Evolutionary conservation across 2,797 vertebrate genomes (phyloP), one percentile per base, ranked within the genome.

Genomic region (Tragelaphus oryx): DNA sequence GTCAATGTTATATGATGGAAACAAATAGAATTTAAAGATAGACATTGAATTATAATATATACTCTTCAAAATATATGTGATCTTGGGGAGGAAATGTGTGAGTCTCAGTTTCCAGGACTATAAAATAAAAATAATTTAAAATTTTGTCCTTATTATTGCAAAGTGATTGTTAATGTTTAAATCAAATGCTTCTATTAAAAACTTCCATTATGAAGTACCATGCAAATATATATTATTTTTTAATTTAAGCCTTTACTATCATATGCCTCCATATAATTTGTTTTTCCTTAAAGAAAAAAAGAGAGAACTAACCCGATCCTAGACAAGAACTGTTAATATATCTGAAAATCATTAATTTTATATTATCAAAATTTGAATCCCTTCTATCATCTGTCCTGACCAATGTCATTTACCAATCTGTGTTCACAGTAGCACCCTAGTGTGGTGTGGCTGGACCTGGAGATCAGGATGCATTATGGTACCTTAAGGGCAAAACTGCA

Each of bases 131-230:
- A 17, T n/a, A 6, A 30, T 22, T 79, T 14, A 18, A 46, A 84
- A 46, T 46, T 18, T 26, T 54, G 18, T 65, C 10, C 12, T 48
- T 79, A 44, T 59, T 91, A 71, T 46, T 9, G n/a, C 16, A 59
- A 94, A 80, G 54, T 44, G 3, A 92, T 79, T 86, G 92, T 89
- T 94, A 89, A 93, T 83, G 18, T 1, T 88, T 60, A 94, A 93
- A 83, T 78, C 2, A 83, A 92, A 71, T 74, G 16, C 11, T 62
- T 57, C 65, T 37, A 28, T 60, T 54, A 76, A 92, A 91, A 89
- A 33, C 0, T 62, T 75, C 17, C 71, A 4, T 46, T 83, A 57
- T 28, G 33, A 87, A 84, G 5, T 57, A 0, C 28, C 60, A 41
- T 89, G 5, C 9, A 92, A 89, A 65, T 79, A 82, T 3, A 62